Evolutionary conservation across 2,797 vertebrate species (phyloP), one percentile per base, ranked within the genome.

Genomic region (Ficedula albicollis): DNA sequence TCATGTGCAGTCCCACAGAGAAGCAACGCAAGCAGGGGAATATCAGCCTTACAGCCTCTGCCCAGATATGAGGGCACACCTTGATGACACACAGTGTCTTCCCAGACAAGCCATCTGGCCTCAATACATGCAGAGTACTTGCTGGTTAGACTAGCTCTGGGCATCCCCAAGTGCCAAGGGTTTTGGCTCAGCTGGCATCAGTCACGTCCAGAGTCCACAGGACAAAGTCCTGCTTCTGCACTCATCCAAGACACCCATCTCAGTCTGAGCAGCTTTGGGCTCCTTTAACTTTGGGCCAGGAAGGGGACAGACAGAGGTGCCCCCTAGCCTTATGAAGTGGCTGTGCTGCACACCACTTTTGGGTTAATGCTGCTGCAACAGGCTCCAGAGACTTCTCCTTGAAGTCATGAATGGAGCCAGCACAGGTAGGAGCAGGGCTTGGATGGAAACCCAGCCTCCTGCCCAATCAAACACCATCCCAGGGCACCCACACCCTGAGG

Each of bases 91-190:
- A 85, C 25, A 15, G 11, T 19, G 12, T 54, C 62, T 68, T 51
- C n/a, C 75, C 87, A 89, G 78, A 76, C 29, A 44, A 87, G 72
- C 84, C 86, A 86, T 69, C 6, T 70, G 34, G 39, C 30, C 60
- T 92, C 34, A 29, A 58, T 13, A 32, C 26, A 81, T 18, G 41
- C 84, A 86, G 74, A 68, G 36, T 30, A 54, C 69, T 92, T 52
- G 12, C 44, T 56, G 68, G 46, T 54, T 73, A 90, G 54, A 60
- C 63, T 49, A 43, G 84, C 74, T 68, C 48, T 6, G 2, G 78
- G 75, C 51, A 68, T 10, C 44, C 46, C 46, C 43, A 43, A 17
- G 30, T 10, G 9, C 59, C 27, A 36, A 6, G 19, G 30, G 46
- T 54, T 67, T 44, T 18, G 1, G 32, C 43, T 79, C 38, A 72